phyloP scores from a whole-genome alignment of 2,113 vertebrate species.

The Pitta sordida region DNA sequence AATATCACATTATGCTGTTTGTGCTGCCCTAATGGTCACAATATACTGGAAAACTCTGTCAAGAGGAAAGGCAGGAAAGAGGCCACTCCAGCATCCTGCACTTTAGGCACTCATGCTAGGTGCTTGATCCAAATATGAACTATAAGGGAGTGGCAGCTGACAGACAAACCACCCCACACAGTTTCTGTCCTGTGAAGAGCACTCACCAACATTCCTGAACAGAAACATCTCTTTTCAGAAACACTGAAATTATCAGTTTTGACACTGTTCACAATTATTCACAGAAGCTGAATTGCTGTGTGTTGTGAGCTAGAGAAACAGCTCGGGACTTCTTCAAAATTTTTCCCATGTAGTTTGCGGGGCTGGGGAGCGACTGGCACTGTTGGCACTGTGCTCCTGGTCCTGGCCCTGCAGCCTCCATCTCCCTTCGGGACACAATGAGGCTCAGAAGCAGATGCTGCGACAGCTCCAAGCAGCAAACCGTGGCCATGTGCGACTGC shows the following conservation, averaged over 20 bases:
- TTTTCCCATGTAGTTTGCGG: no score
- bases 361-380: no score
- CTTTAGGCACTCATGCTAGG: background rate
- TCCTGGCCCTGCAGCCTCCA: no score
- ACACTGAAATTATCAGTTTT: background rate
- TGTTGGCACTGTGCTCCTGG: no score
- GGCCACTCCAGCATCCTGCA: background rate
- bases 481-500: no score
- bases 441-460: no score
- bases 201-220: background rate
- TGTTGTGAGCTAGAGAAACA: no score
- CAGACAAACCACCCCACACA: fast-evolving
- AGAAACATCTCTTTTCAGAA: background rate
- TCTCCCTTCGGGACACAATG: no score
- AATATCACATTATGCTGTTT: background rate
- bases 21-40: background rate
- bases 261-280: background rate
- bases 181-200: background rate
- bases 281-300: fast-evolving
- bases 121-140: background rate
- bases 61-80: background rate
- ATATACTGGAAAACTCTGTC: background rate
- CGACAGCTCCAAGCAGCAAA: no score
- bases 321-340: no score
- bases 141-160: background rate